Base-by-base conservation (phyloP, 2,888 invertebrate species). In the Stenodema calcarata region DNA sequence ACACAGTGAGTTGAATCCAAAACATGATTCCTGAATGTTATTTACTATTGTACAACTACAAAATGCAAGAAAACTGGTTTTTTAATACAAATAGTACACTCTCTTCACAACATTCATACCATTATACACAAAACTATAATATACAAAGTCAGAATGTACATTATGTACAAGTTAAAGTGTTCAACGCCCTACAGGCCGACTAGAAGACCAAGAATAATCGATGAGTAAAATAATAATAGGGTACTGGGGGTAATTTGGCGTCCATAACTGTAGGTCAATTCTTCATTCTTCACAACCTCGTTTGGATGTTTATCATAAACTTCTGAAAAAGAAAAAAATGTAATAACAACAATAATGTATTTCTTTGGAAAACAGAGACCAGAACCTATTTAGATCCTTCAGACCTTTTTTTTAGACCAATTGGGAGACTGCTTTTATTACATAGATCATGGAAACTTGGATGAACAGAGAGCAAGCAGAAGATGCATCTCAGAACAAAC, bases 261-360 rank as follows among this genome's bases (percentile, higher is more conserved):
- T n/a, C 88, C 90, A 62, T 93, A 93, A 90, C 93, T 94, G 91
- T 96, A 95, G 87, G 96, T 96, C 90, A 97, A 92, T 93, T 96
- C 97, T 92, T 97, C 97, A 91, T 97, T 97, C 92, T 97, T 97
- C 90, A 97, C 96, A 90, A 97, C 97, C 92, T 97, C 97, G 92
- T 97, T 97, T 88, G 96, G 96, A 92, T 96, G 94, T 91, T 96
- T 96, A 90, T 96, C 96, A 91, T 96, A 96, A 91, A 95, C 95
- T 93, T 95, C 96, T 95, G 94, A 73, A 91, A 91, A 90, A 89
- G 89, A 41, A 54, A 44, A 69, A 80, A 18, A 80, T 62, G 18
- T 4, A 79, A 14, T 28, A 81, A 16, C 11, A n/a, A 11, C n/a
- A 28, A 47, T 4, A 47, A 16, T 16, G 16, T 47, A n/a, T n/a